Conservation (phyloP, 2,113 vertebrate genomes). For the Syngnathus typhle region DNA sequence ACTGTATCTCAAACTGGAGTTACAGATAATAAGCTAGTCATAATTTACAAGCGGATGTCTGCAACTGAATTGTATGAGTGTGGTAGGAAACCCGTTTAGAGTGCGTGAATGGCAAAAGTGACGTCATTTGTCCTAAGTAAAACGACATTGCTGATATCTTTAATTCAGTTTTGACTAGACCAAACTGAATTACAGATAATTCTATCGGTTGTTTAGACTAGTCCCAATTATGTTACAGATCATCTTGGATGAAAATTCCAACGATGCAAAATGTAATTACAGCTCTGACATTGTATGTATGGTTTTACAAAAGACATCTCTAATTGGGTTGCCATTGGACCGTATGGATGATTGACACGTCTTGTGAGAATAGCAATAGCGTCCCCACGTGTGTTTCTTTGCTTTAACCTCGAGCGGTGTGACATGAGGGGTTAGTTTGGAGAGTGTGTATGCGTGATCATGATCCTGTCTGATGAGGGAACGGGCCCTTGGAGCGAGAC, state of each 20-base stretch:
- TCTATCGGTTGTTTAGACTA: background rate
- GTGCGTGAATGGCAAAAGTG: background rate
- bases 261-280: background rate
- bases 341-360: constrained; percentile 29
- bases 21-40: too few relatives aligned
- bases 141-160: background rate
- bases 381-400: constrained; percentile 26
- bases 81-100: too few relatives aligned
- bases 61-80: too few relatives aligned
- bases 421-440: constrained; percentile 30
- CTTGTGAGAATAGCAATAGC: constrained; percentile 39
- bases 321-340: constrained; percentile 27
- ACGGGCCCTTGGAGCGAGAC: constrained; percentile 60
- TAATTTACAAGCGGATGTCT: too few relatives aligned
- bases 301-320: background rate
- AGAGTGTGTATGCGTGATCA: constrained; percentile 65
- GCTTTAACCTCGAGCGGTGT: constrained; percentile 26
- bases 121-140: background rate
- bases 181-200: background rate
- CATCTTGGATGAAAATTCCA: background rate
- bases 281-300: background rate
- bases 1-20: too few relatives aligned
- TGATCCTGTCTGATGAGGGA: constrained; percentile 64
- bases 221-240: background rate
- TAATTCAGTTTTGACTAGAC: background rate